These are phyloP conservation scores for Smittia aterrima DNA, from an alignment of 2,888 invertebrate genomes.

Conservation along the genomic window DNA sequence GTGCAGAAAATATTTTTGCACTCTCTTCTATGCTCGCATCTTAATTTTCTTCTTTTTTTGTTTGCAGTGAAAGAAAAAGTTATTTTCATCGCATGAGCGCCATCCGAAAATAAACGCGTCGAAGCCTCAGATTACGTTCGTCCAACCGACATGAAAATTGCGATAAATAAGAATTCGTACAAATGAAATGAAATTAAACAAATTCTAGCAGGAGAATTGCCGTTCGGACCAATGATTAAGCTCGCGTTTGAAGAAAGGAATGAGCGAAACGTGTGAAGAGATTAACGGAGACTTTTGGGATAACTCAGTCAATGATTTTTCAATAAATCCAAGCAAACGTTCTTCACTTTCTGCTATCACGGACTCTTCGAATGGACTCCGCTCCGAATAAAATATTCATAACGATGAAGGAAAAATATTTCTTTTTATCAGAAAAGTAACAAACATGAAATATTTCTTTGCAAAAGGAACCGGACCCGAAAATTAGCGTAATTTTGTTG, in stretches of 20 bases:
- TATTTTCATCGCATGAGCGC: conserved; percentile 39
- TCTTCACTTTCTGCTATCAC: no score
- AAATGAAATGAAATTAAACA: conserved; percentile 8
- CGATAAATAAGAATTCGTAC: neutral
- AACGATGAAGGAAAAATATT: neutral
- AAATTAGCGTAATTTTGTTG: conserved; percentile 31
- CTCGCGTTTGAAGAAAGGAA: neutral
- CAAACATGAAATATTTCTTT: neutral
- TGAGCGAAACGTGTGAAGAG: neutral
- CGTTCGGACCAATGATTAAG: neutral
- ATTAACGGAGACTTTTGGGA: neutral
- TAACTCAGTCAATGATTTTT: neutral
- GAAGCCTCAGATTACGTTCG: neutral
- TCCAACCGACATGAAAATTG: neutral
- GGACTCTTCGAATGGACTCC: no score
- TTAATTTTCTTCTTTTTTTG: conserved; percentile 28
- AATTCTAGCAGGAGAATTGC: neutral
- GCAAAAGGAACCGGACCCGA: neutral
- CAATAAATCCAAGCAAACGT: no score
- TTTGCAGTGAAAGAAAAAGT: conserved; percentile 14
- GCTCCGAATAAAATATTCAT: neutral
- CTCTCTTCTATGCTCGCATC: conserved; percentile 20
- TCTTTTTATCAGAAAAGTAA: neutral
- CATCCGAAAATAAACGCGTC: conserved; percentile 10
- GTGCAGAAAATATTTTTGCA: conserved; percentile 36